Percentiles rank a stretch among this genome's conserved stretches.
phyloP scores from a whole-genome alignment of 2,888 invertebrate genomes.

The Macrostomum cliftonense region DNA sequence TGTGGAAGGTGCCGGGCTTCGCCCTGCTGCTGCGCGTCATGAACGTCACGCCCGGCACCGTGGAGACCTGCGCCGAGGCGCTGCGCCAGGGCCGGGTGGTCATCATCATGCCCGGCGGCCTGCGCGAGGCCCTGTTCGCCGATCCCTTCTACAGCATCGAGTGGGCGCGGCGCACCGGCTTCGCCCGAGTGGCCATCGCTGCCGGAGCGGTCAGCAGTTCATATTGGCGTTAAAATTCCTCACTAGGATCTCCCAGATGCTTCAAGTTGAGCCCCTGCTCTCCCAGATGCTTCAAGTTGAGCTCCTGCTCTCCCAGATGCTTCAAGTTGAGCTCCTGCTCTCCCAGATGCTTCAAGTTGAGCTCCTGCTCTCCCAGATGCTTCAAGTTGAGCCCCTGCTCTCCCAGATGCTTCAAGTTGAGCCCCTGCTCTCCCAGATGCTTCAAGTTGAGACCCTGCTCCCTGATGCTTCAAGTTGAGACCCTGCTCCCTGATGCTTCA shows the following conservation, averaged over 20 bases:
- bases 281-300: neutral
- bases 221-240: too few species aligned
- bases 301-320: too few species aligned
- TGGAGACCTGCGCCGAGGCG: conserved; percentile 60
- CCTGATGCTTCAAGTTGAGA: too few species aligned
- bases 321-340: neutral
- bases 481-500: too few species aligned
- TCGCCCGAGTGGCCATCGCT: conserved; percentile 82
- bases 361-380: too few species aligned
- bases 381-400: too few species aligned
- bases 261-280: too few species aligned
- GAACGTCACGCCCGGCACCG: conserved; percentile 74
- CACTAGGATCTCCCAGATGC: too few species aligned
- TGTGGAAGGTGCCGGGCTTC: conserved; percentile 48
- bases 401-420: too few species aligned
- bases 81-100: neutral
- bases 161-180: conserved; percentile 80
- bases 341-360: too few species aligned
- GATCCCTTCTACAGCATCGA: conserved; percentile 68
- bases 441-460: too few species aligned
- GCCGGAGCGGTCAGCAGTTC: conserved; percentile 59
- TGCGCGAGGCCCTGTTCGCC: conserved; percentile 74
- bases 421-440: too few species aligned
- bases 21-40: conserved; percentile 66
- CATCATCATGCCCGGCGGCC: conserved; percentile 25